These are phyloP conservation scores for Lasioglossum zephyrum DNA, from an alignment of 2,888 invertebrate genomes.

Conservation along the genomic window DNA sequence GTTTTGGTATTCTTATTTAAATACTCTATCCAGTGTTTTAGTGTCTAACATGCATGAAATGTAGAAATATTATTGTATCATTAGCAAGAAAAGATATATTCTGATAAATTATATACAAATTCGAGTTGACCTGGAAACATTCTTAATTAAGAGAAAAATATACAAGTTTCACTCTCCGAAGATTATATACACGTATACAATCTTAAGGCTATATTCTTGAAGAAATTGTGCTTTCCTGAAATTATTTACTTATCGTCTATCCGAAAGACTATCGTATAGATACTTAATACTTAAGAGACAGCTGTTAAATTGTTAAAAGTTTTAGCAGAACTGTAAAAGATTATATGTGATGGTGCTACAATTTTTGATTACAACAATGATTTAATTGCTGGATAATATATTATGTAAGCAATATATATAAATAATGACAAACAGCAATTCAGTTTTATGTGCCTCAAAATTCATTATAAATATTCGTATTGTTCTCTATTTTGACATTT, in stretches of 20 bases:
- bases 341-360: constrained; percentile 22
- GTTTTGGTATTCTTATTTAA: background rate
- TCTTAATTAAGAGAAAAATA: constrained; percentile 47
- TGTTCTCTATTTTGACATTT: constrained; percentile 13
- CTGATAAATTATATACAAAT: constrained; percentile 77
- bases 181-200: constrained; percentile 51
- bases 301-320: constrained; percentile 34
- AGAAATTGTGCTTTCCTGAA: constrained; percentile 47
- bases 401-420: constrained; percentile 25
- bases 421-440: constrained; percentile 22
- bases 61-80: constrained; percentile 55
- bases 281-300: constrained; percentile 55
- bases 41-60: constrained; percentile 61
- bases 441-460: constrained; percentile 1
- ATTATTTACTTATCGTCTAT: constrained; percentile 53
- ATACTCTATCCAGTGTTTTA: constrained; percentile 36
- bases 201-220: constrained; percentile 57
- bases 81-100: constrained; percentile 69
- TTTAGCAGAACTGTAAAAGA: constrained; percentile 40
- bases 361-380: constrained; percentile 43
- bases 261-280: background rate
- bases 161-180: constrained; percentile 47
- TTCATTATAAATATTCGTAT: constrained; percentile 21
- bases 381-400: constrained; percentile 44
- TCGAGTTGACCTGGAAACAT: constrained; percentile 59